Base-by-base conservation (phyloP, 2,888 invertebrate genomes). In the Harpalus rufipes region DNA sequence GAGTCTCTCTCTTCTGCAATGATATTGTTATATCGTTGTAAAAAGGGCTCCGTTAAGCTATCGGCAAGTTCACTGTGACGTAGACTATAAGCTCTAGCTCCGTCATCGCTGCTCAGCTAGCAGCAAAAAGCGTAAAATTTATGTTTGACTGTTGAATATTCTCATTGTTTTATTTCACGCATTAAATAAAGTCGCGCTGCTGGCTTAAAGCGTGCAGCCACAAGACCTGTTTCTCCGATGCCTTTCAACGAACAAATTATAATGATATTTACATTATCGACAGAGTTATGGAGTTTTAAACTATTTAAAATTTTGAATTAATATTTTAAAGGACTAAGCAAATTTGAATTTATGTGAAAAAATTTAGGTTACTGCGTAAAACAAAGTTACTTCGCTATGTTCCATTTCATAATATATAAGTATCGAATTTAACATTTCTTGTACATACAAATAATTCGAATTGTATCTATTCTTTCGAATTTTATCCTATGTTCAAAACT, bases 151-250 rank as follows among this genome's bases (percentile, higher is more conserved):
- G 65, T 51, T 63, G 21, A 82, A 82, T 65, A 51, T 32, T 82
- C 72, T 68, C 82, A 82, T 82, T 82, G 81, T 82, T 65, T 82
- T 82, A 68, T 82, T 82, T 72, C 81, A 82, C 72, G 72, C 81
- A 72, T 72, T 74, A 72, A 72, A 72, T 81, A 14, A 25, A 63
- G 8, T 63, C 61, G 61, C 25, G 21, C 68, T 68, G 25, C 10
- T 63, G 63, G 21, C 25, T 68, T 68, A 68, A 68, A 68, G n/a
- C 68, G 21, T 63, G 63, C 10, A 63, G 10, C 21, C 21, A 21
- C 59, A 18, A 59, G 21, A 63, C 63, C 63, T 63, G 63, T 63
- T 63, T 18, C 18, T 59, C 18, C 18, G n/a, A 51, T 12, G 44
- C 44, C 44, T 51, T 51, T 51, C 44, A 10, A 12, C 44, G 44